Evolutionary conservation across 2,888 invertebrate species (phyloP).

Genomic region (Cactoblastis cactorum): DNA sequence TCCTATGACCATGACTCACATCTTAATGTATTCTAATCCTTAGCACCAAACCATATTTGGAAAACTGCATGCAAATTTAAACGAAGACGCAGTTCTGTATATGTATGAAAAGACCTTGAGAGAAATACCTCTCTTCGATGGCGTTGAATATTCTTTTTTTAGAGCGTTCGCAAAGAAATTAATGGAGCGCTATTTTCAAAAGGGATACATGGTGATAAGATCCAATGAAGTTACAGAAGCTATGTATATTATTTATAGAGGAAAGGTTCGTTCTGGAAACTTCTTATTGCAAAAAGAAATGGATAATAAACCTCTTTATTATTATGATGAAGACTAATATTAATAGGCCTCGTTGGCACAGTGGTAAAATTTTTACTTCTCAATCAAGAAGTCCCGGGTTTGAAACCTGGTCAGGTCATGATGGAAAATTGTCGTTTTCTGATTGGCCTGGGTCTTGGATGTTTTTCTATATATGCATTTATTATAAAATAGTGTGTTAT

Average conservation of each 20-base stretch:
- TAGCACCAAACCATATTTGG: slow-evolving; percentile 70
- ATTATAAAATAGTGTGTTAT: too few relatives aligned
- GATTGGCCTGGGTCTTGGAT: too few relatives aligned
- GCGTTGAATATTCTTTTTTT: slow-evolving; percentile 74
- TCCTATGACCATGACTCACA: slow-evolving; percentile 11
- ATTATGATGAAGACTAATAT: too few relatives aligned
- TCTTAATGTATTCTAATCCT: slow-evolving; percentile 23
- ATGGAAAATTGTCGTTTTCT: too few relatives aligned
- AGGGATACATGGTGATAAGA: slow-evolving; percentile 66
- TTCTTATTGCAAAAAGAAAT: too few relatives aligned
- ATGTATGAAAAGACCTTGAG: slow-evolving; percentile 75
- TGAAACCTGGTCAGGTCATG: too few relatives aligned
- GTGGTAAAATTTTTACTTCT: too few relatives aligned
- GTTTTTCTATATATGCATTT: too few relatives aligned
- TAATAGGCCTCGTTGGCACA: too few relatives aligned
- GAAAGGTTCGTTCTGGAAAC: slow-evolving; percentile 47
- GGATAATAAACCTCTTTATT: too few relatives aligned
- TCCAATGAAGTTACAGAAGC: slow-evolving; percentile 61
- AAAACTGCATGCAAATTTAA: slow-evolving; percentile 73
- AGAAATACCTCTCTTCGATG: slow-evolving; percentile 75
- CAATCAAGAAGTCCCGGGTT: too few relatives aligned
- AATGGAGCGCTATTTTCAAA: slow-evolving; percentile 62
- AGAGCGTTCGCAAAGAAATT: slow-evolving; percentile 74
- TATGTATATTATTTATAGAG: slow-evolving; percentile 71
- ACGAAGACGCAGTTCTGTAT: slow-evolving; percentile 74